Evolutionary conservation across 1,140 invertebrate genomes (phyloP), one percentile per base, ranked within the genome.

Genomic region (Drosophila fuyamai): DNA sequence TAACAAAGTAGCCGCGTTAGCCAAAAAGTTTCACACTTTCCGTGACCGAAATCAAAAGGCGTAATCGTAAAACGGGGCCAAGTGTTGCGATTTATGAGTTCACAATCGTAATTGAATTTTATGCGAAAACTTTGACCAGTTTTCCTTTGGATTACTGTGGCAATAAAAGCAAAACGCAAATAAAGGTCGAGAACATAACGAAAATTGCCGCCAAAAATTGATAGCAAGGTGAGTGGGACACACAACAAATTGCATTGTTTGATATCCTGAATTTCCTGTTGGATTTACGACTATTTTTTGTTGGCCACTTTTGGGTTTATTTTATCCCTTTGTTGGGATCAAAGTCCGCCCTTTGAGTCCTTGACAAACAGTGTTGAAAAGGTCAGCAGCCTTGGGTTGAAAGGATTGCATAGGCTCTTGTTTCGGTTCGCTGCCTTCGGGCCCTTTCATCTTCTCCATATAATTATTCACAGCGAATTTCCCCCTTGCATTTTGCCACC

Each of bases 31-130:
- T 36, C 58, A 73, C 71, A 62, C 57, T 61, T 60, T 74, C 41
- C 32, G 8, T 47, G 43, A 12, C 32, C 29, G 58, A 82, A 86
- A 82, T 82, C 79, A 86, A 88, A 86, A 40, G 77, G 41, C 51
- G 27, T 61, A 84, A 76, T 81, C 81, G 74, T 85, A 78, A 85
- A 84, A 77, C 41, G 60, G 63, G 61, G 66, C 62, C 72, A 88
- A 88, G 83, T 88, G 84, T 73, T 78, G 54, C 70, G 80, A 84
- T 89, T 89, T 84, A 81, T 81, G 68, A 57, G 67, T 72, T 65
- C 60, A 62, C 79, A 88, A 88, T 88, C 61, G 83, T 88, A 88
- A 88, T 88, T 88, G 84, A 88, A 88, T 88, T 89, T 81, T 78
- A 89, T 78, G 82, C 58, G 66, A 81, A 86, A 86, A 86, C 65